These are phyloP conservation scores for Caloenas nicobarica DNA, from an alignment of 2,113 vertebrate species.

Conservation along the genomic window DNA sequence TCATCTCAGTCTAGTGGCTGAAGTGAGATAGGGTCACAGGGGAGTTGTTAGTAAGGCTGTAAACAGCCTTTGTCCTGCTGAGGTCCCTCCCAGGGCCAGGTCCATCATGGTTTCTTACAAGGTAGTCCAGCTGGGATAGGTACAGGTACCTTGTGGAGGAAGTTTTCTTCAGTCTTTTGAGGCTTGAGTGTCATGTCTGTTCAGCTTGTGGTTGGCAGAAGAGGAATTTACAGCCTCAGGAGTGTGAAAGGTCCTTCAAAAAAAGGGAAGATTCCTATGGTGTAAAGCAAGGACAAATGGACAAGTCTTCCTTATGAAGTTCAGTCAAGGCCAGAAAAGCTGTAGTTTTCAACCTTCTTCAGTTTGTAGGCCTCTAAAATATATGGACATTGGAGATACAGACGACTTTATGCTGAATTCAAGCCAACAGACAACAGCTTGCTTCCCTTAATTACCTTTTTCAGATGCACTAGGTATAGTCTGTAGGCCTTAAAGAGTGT, in stretches of 20 bases:
- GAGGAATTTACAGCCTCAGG: background rate
- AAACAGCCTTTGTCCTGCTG: background rate
- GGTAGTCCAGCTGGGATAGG: background rate
- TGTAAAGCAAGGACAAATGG: background rate
- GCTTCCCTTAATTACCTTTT: background rate
- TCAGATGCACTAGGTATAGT: background rate
- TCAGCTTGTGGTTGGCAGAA: background rate
- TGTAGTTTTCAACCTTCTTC: background rate
- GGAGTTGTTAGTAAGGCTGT: background rate
- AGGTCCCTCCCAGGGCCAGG: background rate
- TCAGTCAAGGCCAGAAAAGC: background rate
- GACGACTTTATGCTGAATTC: background rate
- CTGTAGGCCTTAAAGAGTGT: background rate
- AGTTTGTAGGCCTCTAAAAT: background rate
- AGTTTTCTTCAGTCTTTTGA: background rate
- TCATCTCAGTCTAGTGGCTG: background rate
- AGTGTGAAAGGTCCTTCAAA: background rate
- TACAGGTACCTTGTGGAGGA: background rate
- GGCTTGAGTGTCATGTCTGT: background rate
- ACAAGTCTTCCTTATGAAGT: background rate
- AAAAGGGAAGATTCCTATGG: background rate
- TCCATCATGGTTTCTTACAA: background rate
- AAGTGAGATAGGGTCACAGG: background rate
- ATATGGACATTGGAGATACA: background rate
- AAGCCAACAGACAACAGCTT: background rate